Evolutionary conservation across 2,888 invertebrate species (phyloP).

Genomic region (Bruchidius siliquastri): DNA sequence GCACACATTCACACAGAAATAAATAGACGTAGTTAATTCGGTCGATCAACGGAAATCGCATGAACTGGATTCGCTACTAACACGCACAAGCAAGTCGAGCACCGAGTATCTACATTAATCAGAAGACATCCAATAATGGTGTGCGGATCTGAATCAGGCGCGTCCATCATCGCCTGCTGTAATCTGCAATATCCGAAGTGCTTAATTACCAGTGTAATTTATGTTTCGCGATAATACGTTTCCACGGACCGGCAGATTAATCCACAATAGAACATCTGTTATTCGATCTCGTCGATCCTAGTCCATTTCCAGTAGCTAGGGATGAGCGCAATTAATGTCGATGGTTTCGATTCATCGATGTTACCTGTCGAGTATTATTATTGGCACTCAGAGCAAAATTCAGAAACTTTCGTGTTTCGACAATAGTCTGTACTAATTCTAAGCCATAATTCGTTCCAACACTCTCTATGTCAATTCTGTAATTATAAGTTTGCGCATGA

Average conservation of each 20-base stretch:
- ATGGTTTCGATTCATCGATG: background rate
- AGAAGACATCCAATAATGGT: background rate
- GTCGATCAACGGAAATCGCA: background rate
- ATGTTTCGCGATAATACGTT: constrained; percentile 7
- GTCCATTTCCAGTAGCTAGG: background rate
- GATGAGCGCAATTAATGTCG: background rate
- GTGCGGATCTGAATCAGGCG: background rate
- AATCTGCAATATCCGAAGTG: constrained; percentile 6
- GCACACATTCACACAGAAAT: background rate
- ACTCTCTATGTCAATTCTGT: too few species aligned
- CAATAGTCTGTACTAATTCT: too few species aligned
- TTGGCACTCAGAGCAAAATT: too few species aligned
- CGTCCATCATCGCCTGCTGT: background rate
- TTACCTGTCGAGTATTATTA: background rate
- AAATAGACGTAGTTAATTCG: background rate
- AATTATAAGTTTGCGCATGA: too few species aligned
- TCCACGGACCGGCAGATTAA: constrained; percentile 3
- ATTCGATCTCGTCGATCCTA: background rate
- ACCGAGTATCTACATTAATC: background rate
- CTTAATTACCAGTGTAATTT: constrained; percentile 6
- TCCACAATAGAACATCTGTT: background rate
- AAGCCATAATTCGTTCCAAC: too few species aligned
- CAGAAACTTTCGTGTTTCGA: too few species aligned
- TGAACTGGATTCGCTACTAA: background rate
- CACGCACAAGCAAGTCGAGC: background rate